phyloP scores from a whole-genome alignment of 2,888 invertebrate genomes.

The Brenthis ino region DNA sequence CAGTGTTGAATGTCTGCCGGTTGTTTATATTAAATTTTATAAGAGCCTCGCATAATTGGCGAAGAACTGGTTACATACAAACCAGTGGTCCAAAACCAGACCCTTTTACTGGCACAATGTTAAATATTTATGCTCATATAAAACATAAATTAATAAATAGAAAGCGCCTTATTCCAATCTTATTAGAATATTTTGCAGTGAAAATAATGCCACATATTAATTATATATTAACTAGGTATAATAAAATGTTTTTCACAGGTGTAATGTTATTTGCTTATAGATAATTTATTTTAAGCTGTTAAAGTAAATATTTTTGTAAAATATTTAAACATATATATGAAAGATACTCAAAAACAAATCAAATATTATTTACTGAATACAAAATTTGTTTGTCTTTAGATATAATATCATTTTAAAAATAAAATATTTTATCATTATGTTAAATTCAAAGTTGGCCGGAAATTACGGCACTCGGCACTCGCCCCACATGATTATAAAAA shows the following conservation, averaged over 20 bases:
- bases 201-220: no score
- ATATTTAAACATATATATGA: no score
- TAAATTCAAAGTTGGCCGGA: conserved; percentile 11
- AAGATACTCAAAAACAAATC: no score
- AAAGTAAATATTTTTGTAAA: no score
- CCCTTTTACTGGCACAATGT: conserved; percentile 42
- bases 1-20: conserved; percentile 50
- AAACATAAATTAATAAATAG: conserved; percentile 10
- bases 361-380: neutral
- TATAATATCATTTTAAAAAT: neutral
- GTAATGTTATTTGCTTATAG: no score
- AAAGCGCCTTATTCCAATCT: no score
- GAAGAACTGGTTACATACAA: conserved; percentile 47
- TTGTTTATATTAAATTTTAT: conserved; percentile 56
- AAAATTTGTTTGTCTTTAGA: neutral
- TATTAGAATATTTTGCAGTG: no score
- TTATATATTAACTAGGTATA: no score
- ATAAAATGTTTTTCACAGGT: no score
- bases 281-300: no score
- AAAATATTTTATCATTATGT: conserved; percentile 5
- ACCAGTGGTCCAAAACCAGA: conserved; percentile 56
- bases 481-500: conserved; percentile 23
- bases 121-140: conserved; percentile 21
- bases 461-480: conserved; percentile 13
- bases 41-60: conserved; percentile 55